Evolutionary conservation across 2,888 invertebrate genomes (phyloP), one percentile per base, ranked within the genome.

Genomic region (Dendrolimus pini): DNA sequence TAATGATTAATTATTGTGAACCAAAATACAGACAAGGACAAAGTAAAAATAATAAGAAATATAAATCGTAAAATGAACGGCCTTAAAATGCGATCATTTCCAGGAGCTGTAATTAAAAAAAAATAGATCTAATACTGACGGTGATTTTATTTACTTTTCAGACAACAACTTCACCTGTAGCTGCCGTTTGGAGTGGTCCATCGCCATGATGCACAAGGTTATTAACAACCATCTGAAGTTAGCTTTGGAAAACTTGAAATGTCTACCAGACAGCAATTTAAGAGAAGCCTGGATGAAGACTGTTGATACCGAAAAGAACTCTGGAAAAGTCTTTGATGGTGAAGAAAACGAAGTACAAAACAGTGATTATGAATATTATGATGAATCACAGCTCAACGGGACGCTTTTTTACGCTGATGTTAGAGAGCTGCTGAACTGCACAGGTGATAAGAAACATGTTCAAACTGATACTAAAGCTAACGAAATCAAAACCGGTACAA

Each of bases 321-420:
- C 58, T 2, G 65, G 62, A 41, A 75, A 75, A 66, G 62, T 62
- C 0, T 61, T 70, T 7, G 82, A 76, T 54, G 79, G 79, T 1
- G 77, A 77, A 41, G 74, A 73, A 41, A 41, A 66, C 2, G 69
- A 68, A 61, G 65, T 53, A 9, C 73, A 72, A 60, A 77, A 65
- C 56, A 59, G 61, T 9, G 86, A 89, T 8, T 87, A 85, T 52
- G 90, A 90, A 68, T 89, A 88, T 61, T 90, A 90, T 52, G 90
- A 90, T 30, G 88, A 88, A 0, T 71, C 81, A 1, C 84, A 87
- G 64, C 66, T 89, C 0, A 82, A 85, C 56, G 90, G 89, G n/a
- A 86, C 82, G 61, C 65, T 90, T 3, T 90, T 90, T 63, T 90
- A 86, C 56, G 66, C 78, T 52, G 89, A 90, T 58, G 65, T 89